phyloP scores from a whole-genome alignment of 2,888 invertebrate species.

The Drosophila prostipennis region DNA sequence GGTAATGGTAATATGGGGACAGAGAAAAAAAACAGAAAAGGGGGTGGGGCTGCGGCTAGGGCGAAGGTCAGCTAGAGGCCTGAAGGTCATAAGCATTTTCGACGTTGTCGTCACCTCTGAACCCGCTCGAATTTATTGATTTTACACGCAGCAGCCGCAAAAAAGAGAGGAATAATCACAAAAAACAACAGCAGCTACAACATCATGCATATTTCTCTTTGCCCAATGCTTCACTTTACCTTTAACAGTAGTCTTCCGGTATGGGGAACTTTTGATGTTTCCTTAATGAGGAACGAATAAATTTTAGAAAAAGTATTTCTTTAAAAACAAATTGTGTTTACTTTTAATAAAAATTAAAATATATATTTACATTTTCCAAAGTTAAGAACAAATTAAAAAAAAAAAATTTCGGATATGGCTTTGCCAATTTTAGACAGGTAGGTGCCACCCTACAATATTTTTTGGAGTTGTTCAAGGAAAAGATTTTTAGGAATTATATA shows the following conservation, averaged over 20 bases:
- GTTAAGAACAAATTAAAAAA: too few species aligned
- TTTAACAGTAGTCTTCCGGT: slow-evolving; percentile 1
- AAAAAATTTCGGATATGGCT: too few species aligned
- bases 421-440: too few species aligned
- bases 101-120: slow-evolving; percentile 74
- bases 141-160: slow-evolving; percentile 59
- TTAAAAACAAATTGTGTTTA: too few species aligned
- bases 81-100: slow-evolving; percentile 71
- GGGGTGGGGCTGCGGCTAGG: slow-evolving; percentile 8
- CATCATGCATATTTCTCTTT: slow-evolving; percentile 35
- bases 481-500: too few species aligned
- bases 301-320: too few species aligned
- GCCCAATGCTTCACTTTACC: slow-evolving; percentile 10
- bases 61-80: slow-evolving; percentile 63
- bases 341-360: too few species aligned
- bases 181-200: slow-evolving; percentile 17
- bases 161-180: slow-evolving; percentile 45
- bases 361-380: too few species aligned
- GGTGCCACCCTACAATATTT: too few species aligned
- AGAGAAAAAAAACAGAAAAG: background rate
- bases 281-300: too few species aligned
- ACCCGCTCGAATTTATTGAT: slow-evolving; percentile 80
- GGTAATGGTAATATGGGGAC: background rate
- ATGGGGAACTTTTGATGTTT: background rate
- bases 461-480: too few species aligned